Evolutionary conservation across 2,888 invertebrate genomes (phyloP), one percentile per base, ranked within the genome.

Genomic region (Latheticus oryzae): DNA sequence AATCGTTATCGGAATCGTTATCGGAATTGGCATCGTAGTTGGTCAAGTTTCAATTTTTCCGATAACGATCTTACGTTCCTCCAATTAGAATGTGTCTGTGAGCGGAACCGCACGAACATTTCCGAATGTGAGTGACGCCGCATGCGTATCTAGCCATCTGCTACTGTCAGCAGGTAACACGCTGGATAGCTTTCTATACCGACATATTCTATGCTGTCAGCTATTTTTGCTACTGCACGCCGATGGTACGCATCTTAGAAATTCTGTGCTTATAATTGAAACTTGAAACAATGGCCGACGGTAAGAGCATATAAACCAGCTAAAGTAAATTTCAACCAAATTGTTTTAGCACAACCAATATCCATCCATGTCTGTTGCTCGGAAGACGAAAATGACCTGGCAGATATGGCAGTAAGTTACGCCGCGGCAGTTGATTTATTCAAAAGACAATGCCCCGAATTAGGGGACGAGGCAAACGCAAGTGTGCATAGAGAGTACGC

Each of bases 401-500:
- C 13, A 1, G 13, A 33, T 33, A 16, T 16, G 33, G 33, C 33
- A 8, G 33, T 16, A 1, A 33, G 33, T 12, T 15, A 33, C 13
- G 33, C 33, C 1, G 33, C 33, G 1, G 33, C 15, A 2, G 33
- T 33, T 33, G 33, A 33, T 33, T 8, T 33, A 3, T 33, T 33
- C n/a, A 33, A 1, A 11, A 33, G 16, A 33, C 33, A 33, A 33
- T 33, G 33, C 13, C 33, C 33, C 33, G 1, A 2, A 40, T 40
- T 8, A 40, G 23, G 11, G 23, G 23, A n/a, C 40, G 40, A 5
- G 40, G 23, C 23, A 40, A 40, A 21, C 40, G 21, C 5, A 40
- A 19, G 9, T 40, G 40, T 40, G 15, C 40, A 8, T 40, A 23
- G 40, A 3, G 23, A 40, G 40, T 40, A 21, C 40, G 40, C 40